phyloP scores from a whole-genome alignment of 1,140 invertebrate species.

The Apis florea region DNA sequence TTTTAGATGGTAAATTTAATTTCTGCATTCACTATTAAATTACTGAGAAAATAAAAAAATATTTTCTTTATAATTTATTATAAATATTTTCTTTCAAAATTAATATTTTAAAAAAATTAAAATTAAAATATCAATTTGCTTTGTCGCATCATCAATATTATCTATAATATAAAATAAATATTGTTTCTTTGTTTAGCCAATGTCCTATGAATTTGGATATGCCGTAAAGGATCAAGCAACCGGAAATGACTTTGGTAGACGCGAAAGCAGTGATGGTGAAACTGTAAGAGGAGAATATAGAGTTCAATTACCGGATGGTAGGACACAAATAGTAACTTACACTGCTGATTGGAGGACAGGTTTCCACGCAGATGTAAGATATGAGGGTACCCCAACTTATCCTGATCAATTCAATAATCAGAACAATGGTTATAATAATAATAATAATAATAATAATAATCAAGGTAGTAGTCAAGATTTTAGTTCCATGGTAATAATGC shows the following conservation, averaged over 20 bases:
- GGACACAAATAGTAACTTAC: slow-evolving; percentile 87
- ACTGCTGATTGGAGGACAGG: slow-evolving; percentile 89
- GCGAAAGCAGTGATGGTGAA: slow-evolving; percentile 87
- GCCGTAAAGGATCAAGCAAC: slow-evolving; percentile 87
- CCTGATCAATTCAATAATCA: slow-evolving; percentile 80
- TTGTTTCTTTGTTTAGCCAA: slow-evolving; percentile 82
- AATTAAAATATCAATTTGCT: too few species aligned
- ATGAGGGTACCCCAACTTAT: slow-evolving; percentile 86
- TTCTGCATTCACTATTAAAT: too few species aligned
- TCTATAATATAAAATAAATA: background rate
- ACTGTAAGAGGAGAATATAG: slow-evolving; percentile 87
- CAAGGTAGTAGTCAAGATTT: background rate
- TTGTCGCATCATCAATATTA: too few species aligned
- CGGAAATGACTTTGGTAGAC: slow-evolving; percentile 86
- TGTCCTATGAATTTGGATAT: slow-evolving; percentile 90
- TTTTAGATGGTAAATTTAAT: too few species aligned
- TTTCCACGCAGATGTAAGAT: slow-evolving; percentile 90
- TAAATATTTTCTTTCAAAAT: too few species aligned
- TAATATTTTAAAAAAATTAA: too few species aligned
- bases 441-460: slow-evolving; percentile 51
- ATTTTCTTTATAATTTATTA: too few species aligned
- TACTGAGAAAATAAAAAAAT: too few species aligned
- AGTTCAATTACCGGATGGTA: slow-evolving; percentile 87
- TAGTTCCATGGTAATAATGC: slow-evolving; percentile 52
- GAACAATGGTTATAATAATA: slow-evolving; percentile 57